Evolutionary conservation across 1,140 invertebrate genomes (phyloP).

Genomic region (Neodiprion virginianus): DNA sequence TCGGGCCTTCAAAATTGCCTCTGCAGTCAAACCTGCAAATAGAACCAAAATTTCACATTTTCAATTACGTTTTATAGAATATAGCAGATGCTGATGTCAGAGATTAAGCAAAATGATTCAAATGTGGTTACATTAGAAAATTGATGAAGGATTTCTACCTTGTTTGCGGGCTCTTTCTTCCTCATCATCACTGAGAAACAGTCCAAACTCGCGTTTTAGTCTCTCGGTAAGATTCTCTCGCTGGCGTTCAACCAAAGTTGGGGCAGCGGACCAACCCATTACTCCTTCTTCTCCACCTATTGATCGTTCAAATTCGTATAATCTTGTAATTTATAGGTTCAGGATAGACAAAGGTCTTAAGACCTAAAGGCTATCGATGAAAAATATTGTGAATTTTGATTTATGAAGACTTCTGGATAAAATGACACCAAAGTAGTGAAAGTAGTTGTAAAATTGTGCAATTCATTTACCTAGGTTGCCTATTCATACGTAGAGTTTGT

Average conservation of each 20-base stretch:
- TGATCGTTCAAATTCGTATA: constrained; percentile 42
- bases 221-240: constrained; percentile 78
- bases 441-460: too few species aligned
- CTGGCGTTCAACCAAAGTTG: constrained; percentile 75
- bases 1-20: constrained; percentile 50
- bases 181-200: constrained; percentile 74
- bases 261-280: constrained; percentile 65
- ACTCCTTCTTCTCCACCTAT: constrained; percentile 31
- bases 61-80: too few species aligned
- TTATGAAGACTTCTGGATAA: too few species aligned
- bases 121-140: not conserved
- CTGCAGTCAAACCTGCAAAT: constrained; percentile 49
- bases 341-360: constrained; percentile 52
- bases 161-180: constrained; percentile 64
- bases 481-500: not conserved
- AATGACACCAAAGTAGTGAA: too few species aligned
- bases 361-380: too few species aligned
- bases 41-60: not conserved
- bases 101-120: too few species aligned
- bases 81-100: too few species aligned
- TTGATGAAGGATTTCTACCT: constrained; percentile 37
- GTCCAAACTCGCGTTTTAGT: constrained; percentile 77
- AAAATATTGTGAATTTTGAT: too few species aligned
- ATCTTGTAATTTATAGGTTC: constrained; percentile 49
- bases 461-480: too few species aligned